Percentiles rank a stretch among this genome's conserved stretches.
These are phyloP conservation scores for Tetranychus piercei DNA, from an alignment of 2,888 invertebrate genomes.

Conservation along the genomic window DNA sequence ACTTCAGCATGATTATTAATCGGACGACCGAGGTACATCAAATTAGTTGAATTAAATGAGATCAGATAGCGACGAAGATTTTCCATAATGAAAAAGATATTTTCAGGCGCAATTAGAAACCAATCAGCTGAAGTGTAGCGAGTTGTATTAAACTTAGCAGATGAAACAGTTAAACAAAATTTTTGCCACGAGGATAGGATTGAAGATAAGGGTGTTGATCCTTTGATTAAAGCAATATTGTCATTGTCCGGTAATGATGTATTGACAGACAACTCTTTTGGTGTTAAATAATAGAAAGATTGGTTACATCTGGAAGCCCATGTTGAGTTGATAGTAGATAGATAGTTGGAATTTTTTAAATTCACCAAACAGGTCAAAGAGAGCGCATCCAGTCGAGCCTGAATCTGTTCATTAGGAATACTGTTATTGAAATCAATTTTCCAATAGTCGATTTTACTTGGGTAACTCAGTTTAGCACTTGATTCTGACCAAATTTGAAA, in stretches of 20 bases:
- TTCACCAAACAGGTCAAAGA: background rate
- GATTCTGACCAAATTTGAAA: background rate
- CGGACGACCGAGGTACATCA: slow-evolving; percentile 73
- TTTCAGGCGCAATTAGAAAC: slow-evolving; percentile 96
- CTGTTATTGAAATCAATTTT: too few relatives aligned
- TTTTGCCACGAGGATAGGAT: background rate
- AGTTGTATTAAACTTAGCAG: background rate
- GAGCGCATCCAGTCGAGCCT: background rate
- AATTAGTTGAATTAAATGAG: slow-evolving; percentile 49
- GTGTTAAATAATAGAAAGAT: background rate
- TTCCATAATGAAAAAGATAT: slow-evolving; percentile 87
- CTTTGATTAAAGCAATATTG: background rate
- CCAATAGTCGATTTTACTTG: too few relatives aligned
- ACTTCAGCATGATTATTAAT: slow-evolving; percentile 61
- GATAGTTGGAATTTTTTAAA: background rate
- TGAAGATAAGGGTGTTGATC: background rate
- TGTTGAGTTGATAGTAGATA: background rate
- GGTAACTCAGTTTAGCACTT: background rate
- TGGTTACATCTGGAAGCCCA: background rate
- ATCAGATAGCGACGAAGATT: slow-evolving; percentile 75
- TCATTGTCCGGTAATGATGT: background rate
- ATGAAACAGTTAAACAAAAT: background rate
- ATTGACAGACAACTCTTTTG: background rate
- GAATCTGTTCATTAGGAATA: background rate
- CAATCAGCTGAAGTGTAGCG: slow-evolving; percentile 43